Evolutionary conservation across 1,140 invertebrate species (phyloP), one percentile per base, ranked within the genome.

Genomic region (Drosophila persimilis): DNA sequence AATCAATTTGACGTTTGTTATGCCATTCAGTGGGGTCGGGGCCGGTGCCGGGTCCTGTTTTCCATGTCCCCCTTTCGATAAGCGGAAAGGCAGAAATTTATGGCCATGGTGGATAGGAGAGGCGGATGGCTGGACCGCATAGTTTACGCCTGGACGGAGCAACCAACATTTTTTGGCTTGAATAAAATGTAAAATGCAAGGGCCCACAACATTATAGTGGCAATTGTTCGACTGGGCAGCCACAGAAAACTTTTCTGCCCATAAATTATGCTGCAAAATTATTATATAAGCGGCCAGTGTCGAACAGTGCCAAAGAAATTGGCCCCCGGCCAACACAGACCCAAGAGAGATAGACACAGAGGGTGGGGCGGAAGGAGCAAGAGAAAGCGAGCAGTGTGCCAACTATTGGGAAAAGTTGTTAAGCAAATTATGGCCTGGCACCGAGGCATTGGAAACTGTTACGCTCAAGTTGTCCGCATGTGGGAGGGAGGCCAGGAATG

Each of bases 231-330:
- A 67, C 65, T 65, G 83, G 81, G 81, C 72, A 71, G 80, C 78
- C 81, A 77, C 81, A 88, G 76, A 88, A 74, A 86, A 86, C 81
- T 86, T 85, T 86, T 88, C 70, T 55, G 54, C 46, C 81, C 60
- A 86, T 86, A 86, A 86, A 86, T 86, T 86, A 86, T 86, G 65
- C 70, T 69, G 53, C 70, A 75, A 86, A 86, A 86, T 86, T 86
- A 86, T 86, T 86, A 88, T 86, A 86, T 86, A 86, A 85, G 52
- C 77, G 81, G 48, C 61, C 66, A 77, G 74, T 86, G 81, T 81
- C 77, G 80, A 85, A 67, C 60, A 63, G 62, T 44, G 62, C 50
- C 73, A 65, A 77, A 73, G 77, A 67, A 88, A 86, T 86, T 86
- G 81, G 81, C 81, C 71, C 61, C 65, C 45, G 55, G 81, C 81